Conservation (phyloP, 2,113 vertebrate species). For the Microcebus jonahi region DNA sequence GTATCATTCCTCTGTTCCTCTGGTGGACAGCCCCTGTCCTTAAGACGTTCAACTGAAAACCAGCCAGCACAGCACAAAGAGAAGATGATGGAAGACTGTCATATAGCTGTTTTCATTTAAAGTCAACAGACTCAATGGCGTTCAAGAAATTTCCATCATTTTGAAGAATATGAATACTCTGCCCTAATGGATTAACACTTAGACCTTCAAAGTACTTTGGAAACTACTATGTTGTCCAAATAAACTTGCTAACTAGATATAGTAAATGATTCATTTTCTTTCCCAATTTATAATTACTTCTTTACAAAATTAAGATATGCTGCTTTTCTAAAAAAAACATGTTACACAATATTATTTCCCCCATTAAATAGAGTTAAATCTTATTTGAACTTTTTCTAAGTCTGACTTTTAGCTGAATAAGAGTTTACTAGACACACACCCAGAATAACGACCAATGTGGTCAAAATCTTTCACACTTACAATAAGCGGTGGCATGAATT, state of each 20-base stretch:
- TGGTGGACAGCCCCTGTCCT: background rate
- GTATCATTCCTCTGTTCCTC: background rate
- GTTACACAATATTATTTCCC: background rate
- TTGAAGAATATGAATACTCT: background rate
- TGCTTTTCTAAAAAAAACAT: slow-evolving; percentile 40
- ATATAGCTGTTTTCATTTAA: background rate
- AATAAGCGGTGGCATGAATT: slow-evolving; percentile 89
- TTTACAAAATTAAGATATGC: slow-evolving; percentile 57
- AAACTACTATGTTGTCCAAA: background rate
- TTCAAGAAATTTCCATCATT: background rate
- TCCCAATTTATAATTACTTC: slow-evolving; percentile 12
- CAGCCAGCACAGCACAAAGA: background rate
- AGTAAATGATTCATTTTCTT: slow-evolving; percentile 35
- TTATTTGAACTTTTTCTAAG: background rate
- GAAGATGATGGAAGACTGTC: background rate
- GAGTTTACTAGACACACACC: background rate
- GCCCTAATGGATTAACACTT: background rate
- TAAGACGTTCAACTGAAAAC: background rate
- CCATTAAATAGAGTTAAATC: background rate
- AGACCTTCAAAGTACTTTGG: slow-evolving; percentile 25
- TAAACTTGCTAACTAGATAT: background rate
- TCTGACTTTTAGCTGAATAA: background rate
- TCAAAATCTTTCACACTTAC: slow-evolving; percentile 84
- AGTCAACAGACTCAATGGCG: background rate
- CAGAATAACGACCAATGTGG: background rate